Base-by-base conservation (phyloP, 2,113 vertebrate genomes). In the Pogona vitticeps region DNA sequence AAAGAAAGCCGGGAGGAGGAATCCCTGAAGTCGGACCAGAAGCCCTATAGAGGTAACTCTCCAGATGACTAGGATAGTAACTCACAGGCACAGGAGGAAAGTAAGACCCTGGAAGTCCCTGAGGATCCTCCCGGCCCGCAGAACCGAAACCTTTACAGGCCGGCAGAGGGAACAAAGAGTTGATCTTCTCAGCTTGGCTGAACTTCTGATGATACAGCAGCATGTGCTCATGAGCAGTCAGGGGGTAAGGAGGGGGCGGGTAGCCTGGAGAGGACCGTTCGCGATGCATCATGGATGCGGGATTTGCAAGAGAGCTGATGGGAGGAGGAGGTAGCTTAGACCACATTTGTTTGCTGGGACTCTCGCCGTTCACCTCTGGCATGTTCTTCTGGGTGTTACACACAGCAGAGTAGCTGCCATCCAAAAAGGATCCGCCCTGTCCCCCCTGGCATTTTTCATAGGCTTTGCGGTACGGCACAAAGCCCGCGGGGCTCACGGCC, bases 201-300 rank as follows among this genome's bases (percentile, higher is more conserved):
- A 85, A 95, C 94, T 84, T 93, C 93, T 85, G 97, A 93, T 97
- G 88, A 84, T 96, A 98, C 58, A 97, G 96, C 89, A 96, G 91
- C 59, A 93, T 80, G 58, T 95, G 94, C 56, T 96, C 94, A 58
- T 95, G 95, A 28, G 96, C 89, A 31, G 96, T 88, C 31, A 96
- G 95, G 0, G 96, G 94, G 92, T 97, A 98, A 76, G 94, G 90
- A 88, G 89, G 68, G 20, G 89, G 94, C 0, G 86, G 93, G 95
- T 95, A 97, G 88, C 96, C 92, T 3, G 95, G 8, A 0, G 95
- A 91, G 67, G 96, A 90, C 33, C 88, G 85, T 42, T 98, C 97
- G 92, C 80, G 95, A 93, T 94, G 97, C 52, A 88, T 88, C 2
- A 96, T 89, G 6, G 92, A 84, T 76, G 94, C 80, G 63, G 95